Base-by-base conservation (phyloP, 2,113 vertebrate species). In the Gracilinanus agilis region DNA sequence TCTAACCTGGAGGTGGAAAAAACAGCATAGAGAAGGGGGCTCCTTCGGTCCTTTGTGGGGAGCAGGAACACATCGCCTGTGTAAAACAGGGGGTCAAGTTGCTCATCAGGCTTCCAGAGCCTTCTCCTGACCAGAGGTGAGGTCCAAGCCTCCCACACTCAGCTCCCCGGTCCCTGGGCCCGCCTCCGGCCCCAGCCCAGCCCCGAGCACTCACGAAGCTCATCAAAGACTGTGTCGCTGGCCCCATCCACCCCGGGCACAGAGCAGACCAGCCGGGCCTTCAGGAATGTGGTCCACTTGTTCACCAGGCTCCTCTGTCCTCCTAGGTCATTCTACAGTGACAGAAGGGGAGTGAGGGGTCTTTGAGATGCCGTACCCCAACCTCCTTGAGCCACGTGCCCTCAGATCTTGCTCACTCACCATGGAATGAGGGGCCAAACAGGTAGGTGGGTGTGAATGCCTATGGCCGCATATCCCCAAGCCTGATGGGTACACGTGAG, bases 221-320 rank as follows among this genome's bases (percentile, higher is more conserved):
- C 99, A 88, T 99, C 99, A 0, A 99, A 99, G 97, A 99, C 98
- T 0, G 99, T 99, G 97, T 99, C 99, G 0, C 98, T 98, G 16
- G 95, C 90, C n/a, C 99, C 99, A 0, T 99, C 99, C 0, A 95
- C 98, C 90, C 99, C 99, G 0, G 99, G 99, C 54, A 99, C 99
- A 0, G 99, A 99, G 11, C 99, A 99, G 94, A 99, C 95, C 0
- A 99, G 99, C 53, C 99, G 99, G 0, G 99, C 99, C 98, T 99
- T 99, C 91, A 99, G 98, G 97, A 99, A 99, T 0, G 99, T 99
- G 0, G 99, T 99, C 99, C 99, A 99, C 97, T 99, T 99, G 97
- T 99, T 99, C 95, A 99, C 99, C 97, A 99, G 98, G 97, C 99
- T 99, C 92, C 99, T 98, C 98, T 99, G 99, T 49, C 99, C 99